Base-by-base conservation (phyloP, 2,113 vertebrate species). In the Polyodon spathula region DNA sequence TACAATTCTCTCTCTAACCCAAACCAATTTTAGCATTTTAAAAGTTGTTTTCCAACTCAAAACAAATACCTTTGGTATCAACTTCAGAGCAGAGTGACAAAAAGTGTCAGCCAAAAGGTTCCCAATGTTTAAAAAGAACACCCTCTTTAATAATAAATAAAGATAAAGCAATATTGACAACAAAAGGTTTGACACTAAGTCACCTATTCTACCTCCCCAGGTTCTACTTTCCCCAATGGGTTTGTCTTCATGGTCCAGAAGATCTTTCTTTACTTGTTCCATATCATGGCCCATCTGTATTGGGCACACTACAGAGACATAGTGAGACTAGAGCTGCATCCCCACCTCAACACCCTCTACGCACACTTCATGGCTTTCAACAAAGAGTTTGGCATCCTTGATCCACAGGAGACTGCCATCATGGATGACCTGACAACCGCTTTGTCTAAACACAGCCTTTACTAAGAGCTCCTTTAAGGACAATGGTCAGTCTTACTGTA, bases 271-370 rank as follows among this genome's bases (percentile, higher is more conserved):
- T 71, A 88, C 61, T 74, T 89, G 59, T 91, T 86, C 69, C 80
- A 85, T 37, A 83, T 79, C 15, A 77, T 91, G 63, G 83, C 86
- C 9, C 89, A 91, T 70, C 81, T 90, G 70, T 90, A 89, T 74
- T 84, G 78, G 64, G 80, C 73, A n/a, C 89, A 91, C 76, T 91
- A 88, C 73, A 67, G 71, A 38, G 80, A 89, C 11, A 66, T 81
- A 0, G 78, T 86, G 1, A 76, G 71, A 0, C 60, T 88, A 63
- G 82, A 86, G 16, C 68, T 91, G 63, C 84, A 90, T 48, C 82
- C 87, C 0, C 86, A 90, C 65, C 87, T 91, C 61, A 89, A 91
- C 73, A 89, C 85, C 0, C 76, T 89, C 54, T 89, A 89, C 68
- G 68, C 63, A 10, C 89, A 91, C 75, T 76, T 91, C 61, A 81